phyloP scores from a whole-genome alignment of 2,888 invertebrate genomes.

The Rhagium mordax region DNA sequence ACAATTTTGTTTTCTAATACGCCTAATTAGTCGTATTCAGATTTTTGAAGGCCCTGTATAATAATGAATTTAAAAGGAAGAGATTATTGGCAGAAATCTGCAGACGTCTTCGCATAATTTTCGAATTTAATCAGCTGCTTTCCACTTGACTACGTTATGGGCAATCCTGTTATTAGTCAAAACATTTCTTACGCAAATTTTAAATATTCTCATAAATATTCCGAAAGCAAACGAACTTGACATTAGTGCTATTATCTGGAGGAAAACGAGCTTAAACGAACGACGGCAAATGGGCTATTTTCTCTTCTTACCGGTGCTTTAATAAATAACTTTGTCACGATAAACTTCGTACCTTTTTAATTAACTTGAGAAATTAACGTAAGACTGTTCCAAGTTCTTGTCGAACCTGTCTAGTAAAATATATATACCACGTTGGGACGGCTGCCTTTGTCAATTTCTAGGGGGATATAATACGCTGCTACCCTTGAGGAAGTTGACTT shows the following conservation, averaged over 20 bases:
- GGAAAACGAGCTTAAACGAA: neutral
- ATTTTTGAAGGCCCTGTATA: no score
- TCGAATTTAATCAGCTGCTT: neutral
- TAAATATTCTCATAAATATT: slow-evolving; percentile 4
- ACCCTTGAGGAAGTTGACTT: neutral
- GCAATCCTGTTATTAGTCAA: neutral
- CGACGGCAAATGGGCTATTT: slow-evolving; percentile 15
- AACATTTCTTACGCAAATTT: neutral
- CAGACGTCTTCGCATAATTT: neutral
- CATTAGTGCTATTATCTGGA: slow-evolving; percentile 1
- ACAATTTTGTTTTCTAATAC: no score
- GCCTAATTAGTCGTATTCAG: no score
- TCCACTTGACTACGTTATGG: neutral
- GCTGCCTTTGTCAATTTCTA: slow-evolving; percentile 3
- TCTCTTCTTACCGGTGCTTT: slow-evolving; percentile 6
- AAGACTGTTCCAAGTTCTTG: neutral
- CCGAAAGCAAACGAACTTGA: neutral
- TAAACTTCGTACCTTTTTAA: slow-evolving; percentile 36
- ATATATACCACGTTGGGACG: neutral
- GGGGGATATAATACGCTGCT: neutral
- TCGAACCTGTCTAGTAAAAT: neutral
- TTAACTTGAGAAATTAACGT: slow-evolving; percentile 28
- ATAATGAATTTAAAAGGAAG: no score
- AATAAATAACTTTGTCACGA: slow-evolving; percentile 32
- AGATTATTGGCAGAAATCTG: no score